Evolutionary conservation across 2,797 vertebrate species (phyloP), one percentile per base, ranked within the genome.

Genomic region (Prunella strophiata): DNA sequence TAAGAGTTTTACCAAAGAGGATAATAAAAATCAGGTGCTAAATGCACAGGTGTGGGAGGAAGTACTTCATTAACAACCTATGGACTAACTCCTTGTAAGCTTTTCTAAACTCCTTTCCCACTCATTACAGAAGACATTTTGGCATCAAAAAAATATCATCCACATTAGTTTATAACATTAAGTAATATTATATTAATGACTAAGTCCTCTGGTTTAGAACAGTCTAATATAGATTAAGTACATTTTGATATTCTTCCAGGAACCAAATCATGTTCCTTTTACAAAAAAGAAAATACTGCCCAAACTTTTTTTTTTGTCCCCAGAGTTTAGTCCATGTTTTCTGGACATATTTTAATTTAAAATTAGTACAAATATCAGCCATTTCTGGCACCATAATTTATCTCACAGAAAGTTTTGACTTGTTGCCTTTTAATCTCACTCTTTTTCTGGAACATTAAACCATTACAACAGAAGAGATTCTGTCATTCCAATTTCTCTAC

Each of bases 21-120:
- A 32, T 25, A 70, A 61, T 27, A 47, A 81, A 89, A 58, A 84
- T 50, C 51, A 73, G 43, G 6, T 47, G 47, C 32, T 86, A 89
- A 77, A 66, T 20, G 10, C 27, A 38, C 5, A 18, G 0, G 1
- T 4, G 3, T 13, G 3, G 23, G 7, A 70, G 5, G 10, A 62
- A 13, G 5, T 40, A 2, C 4, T 50, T 75, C 29, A 13, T 78
- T 45, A 73, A 34, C 10, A 62, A 47, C 11, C 11, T 32, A 18
- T 7, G 4, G n/a, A 57, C 25, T 36, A 61, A 68, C 32, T 79
- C 7, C 10, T 70, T 50, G 21, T 27, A 45, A 52, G 5, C 3
- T 79, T 62, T 68, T 51, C 21, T 42, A 62, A 77, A 66, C 11
- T 71, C 8, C 9, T 55, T 91, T 74, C 26, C 21, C 6, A 19